phyloP scores from a whole-genome alignment of 1,140 invertebrate genomes.

The Aphelenchoides besseyi region DNA sequence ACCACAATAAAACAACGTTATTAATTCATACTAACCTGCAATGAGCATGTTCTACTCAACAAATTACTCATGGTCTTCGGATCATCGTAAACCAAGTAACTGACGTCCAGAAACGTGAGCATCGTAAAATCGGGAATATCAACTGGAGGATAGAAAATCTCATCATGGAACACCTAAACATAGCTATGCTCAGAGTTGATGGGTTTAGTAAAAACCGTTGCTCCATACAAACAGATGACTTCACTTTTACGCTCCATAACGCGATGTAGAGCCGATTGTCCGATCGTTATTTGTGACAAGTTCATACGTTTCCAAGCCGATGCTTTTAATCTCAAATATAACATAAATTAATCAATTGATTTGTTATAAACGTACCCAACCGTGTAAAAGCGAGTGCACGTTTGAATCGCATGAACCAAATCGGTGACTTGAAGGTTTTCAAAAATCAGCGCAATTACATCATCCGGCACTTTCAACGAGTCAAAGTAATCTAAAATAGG shows the following conservation, averaged over 20 bases:
- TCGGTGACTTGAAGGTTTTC: neutral
- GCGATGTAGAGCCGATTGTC: neutral
- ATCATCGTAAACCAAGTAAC: neutral
- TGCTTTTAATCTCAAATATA: neutral
- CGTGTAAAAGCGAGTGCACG: neutral
- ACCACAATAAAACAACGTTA: neutral
- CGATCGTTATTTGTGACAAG: constrained; percentile 4
- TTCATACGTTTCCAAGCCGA: neutral
- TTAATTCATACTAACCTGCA: neutral
- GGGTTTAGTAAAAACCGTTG: neutral
- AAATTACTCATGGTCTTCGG: neutral
- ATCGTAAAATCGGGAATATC: neutral
- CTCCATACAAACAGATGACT: constrained; percentile 7
- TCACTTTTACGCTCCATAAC: neutral
- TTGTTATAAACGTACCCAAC: constrained; percentile 3
- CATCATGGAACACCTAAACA: constrained; percentile 14
- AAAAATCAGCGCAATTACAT: constrained; percentile 18
- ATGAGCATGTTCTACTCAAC: neutral
- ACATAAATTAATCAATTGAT: neutral
- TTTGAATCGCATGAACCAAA: constrained; percentile 3
- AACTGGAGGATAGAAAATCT: neutral
- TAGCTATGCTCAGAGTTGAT: neutral
- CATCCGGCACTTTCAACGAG: neutral
- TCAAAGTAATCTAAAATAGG: constrained; percentile 14
- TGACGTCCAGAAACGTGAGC: neutral